Evolutionary conservation across 1,140 invertebrate species (phyloP).

Genomic region (Zophobas morio): DNA sequence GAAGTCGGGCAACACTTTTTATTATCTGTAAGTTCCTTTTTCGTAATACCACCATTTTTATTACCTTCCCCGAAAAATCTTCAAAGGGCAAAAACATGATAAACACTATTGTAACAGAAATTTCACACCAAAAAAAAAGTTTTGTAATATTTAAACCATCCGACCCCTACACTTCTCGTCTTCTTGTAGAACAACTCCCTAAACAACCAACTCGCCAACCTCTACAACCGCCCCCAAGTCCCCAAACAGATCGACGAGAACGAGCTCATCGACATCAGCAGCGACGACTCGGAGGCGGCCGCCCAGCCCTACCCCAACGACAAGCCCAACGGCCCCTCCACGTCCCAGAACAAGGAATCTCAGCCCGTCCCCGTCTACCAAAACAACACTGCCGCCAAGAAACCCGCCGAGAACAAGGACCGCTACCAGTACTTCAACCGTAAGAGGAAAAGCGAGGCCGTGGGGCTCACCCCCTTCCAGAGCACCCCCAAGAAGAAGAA

Average conservation of each 20-base stretch:
- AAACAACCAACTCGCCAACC: slow-evolving; percentile 60
- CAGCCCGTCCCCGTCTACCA: slow-evolving; percentile 33
- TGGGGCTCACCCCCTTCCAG: slow-evolving; percentile 11
- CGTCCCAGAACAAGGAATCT: slow-evolving; percentile 39
- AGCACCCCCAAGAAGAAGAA: slow-evolving; percentile 54
- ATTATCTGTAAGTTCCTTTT: no score
- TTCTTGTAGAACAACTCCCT: slow-evolving; percentile 49
- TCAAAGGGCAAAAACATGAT: no score
- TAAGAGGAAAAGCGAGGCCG: slow-evolving; percentile 16
- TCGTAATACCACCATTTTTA: no score
- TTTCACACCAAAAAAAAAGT: not conserved
- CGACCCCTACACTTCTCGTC: not conserved
- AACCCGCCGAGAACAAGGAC: slow-evolving; percentile 17
- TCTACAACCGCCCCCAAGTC: slow-evolving; percentile 55
- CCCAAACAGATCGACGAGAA: slow-evolving; percentile 60
- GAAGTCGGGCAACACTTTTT: no score
- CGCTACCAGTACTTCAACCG: slow-evolving; percentile 19
- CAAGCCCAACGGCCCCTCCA: slow-evolving; percentile 57
- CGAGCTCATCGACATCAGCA: slow-evolving; percentile 66
- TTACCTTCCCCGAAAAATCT: no score
- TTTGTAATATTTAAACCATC: no score
- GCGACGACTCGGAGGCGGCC: slow-evolving; percentile 61
- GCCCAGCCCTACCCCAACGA: slow-evolving; percentile 32
- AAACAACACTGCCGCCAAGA: slow-evolving; percentile 29
- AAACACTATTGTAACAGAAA: not conserved